These are phyloP conservation scores for Scopus umbretta DNA, from an alignment of 2,113 vertebrate species.

Conservation along the genomic window DNA sequence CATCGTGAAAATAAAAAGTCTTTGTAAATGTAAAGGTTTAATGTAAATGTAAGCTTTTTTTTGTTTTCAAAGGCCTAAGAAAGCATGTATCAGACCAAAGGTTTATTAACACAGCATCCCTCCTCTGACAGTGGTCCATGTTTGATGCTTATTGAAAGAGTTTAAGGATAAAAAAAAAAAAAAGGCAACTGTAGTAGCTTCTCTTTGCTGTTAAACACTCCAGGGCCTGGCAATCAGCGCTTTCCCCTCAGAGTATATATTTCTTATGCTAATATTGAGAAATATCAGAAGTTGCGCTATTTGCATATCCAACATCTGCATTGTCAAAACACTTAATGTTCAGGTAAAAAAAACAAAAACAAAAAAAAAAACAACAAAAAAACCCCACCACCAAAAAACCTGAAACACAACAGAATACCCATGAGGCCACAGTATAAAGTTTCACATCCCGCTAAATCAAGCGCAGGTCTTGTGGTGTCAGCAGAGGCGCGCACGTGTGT, in stretches of 20 bases:
- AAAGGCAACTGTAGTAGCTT: neutral
- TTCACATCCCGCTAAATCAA: neutral
- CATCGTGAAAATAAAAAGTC: neutral
- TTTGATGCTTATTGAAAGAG: neutral
- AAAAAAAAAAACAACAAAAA: no score
- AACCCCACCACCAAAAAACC: no score
- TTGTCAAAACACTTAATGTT: neutral
- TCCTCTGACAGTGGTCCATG: neutral
- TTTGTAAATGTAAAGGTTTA: neutral
- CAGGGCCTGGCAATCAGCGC: neutral
- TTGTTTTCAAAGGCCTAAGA: neutral
- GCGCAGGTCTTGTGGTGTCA: neutral
- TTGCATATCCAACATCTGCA: neutral
- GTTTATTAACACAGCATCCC: neutral
- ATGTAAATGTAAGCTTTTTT: neutral
- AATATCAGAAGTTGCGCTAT: neutral
- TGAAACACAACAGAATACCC: neutral
- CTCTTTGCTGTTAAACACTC: neutral
- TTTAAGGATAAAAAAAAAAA: neutral
- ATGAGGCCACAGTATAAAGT: neutral
- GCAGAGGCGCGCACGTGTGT: fast-evolving
- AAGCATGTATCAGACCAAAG: neutral
- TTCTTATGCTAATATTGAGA: neutral
- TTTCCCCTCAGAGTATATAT: neutral
- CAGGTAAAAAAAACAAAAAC: neutral